A percentile compares a stretch with the other conserved stretches of the same genome.
Conservation (phyloP, 2,113 vertebrate species). For the Nasalis larvatus region DNA sequence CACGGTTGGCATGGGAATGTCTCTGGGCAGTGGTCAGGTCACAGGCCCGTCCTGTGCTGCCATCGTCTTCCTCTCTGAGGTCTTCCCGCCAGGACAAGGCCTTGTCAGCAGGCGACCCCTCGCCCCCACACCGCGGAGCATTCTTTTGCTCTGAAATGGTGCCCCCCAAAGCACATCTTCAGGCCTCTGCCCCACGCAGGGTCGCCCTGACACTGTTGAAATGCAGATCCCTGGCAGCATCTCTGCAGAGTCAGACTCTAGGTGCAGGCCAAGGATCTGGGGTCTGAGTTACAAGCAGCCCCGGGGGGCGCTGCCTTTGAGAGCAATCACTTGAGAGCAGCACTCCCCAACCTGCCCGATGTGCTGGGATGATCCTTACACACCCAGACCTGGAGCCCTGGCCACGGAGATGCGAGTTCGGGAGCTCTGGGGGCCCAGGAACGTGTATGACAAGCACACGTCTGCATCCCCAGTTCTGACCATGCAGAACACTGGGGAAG, state of each 20-base stretch:
- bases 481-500: background rate
- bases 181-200: background rate
- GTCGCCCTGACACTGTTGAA: background rate
- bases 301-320: background rate
- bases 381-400: accelerated
- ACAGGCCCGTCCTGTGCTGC: background rate
- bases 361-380: background rate
- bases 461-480: background rate
- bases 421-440: background rate
- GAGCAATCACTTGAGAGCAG: background rate
- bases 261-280: background rate
- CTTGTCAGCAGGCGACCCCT: background rate
- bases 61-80: background rate
- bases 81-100: background rate
- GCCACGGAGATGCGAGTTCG: accelerated
- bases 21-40: too few species aligned
- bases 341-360: too few species aligned
- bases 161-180: background rate
- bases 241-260: background rate
- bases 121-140: background rate
- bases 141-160: background rate
- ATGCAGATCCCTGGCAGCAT: background rate
- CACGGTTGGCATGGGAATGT: too few species aligned
- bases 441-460: accelerated
- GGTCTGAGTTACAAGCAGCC: background rate